Percentiles rank a stretch among this genome's conserved stretches.
phyloP scores from a whole-genome alignment of 2,113 vertebrate species.

The Euleptes europaea region DNA sequence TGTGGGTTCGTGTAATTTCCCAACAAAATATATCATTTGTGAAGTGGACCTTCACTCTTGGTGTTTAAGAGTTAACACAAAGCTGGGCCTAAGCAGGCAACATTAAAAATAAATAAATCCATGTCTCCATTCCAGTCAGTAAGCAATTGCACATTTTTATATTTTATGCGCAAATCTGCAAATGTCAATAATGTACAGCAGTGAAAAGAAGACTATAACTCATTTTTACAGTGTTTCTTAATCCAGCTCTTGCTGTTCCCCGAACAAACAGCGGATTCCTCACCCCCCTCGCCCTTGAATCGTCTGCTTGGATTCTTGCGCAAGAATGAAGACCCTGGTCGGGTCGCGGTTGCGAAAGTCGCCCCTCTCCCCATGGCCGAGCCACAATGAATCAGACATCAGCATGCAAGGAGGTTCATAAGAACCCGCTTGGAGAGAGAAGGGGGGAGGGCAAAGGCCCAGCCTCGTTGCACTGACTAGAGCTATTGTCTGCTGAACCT shows the following conservation, averaged over 20 bases:
- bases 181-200: background rate
- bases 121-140: background rate
- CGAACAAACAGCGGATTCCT: background rate
- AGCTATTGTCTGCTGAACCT: conserved; percentile 45
- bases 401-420: background rate
- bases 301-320: background rate
- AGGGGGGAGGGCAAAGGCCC: background rate
- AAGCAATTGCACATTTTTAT: background rate
- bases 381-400: background rate
- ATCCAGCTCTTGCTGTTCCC: background rate
- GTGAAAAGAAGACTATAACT: background rate
- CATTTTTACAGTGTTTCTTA: background rate
- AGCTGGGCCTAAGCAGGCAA: background rate
- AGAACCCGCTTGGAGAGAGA: background rate
- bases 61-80: background rate
- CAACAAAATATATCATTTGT: too few relatives aligned
- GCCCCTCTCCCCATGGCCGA: background rate
- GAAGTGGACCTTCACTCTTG: background rate
- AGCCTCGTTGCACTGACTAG: background rate
- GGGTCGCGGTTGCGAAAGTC: background rate
- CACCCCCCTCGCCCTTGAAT: background rate
- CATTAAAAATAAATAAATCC: background rate
- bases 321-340: rapidly evolving
- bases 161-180: background rate
- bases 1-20: background rate